A percentile compares a stretch with the other conserved stretches of the same genome.
These are phyloP conservation scores for Argynnis bischoffii DNA, from an alignment of 2,888 invertebrate species.

Conservation along the genomic window DNA sequence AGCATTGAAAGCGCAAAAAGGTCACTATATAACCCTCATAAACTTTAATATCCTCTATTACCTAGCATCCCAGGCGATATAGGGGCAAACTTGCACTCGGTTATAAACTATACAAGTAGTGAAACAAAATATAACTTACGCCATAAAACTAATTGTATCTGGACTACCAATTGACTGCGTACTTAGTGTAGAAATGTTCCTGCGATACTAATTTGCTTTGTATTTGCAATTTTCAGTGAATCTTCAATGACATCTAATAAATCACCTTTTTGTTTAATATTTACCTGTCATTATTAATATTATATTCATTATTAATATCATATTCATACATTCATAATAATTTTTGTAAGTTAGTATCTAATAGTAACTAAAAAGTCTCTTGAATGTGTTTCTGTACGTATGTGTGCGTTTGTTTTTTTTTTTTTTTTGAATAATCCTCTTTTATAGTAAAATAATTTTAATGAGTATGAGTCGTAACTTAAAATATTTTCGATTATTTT, in stretches of 20 bases:
- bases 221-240: background rate
- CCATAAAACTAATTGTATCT: slow-evolving; percentile 22
- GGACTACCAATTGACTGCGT: background rate
- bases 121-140: slow-evolving; percentile 9
- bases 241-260: too few species aligned
- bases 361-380: too few species aligned
- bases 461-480: too few species aligned
- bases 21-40: slow-evolving; percentile 14
- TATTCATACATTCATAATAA: too few species aligned
- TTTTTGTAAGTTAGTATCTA: too few species aligned
- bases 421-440: too few species aligned
- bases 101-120: slow-evolving; percentile 13
- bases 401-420: too few species aligned
- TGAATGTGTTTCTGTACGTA: too few species aligned
- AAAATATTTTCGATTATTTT: too few species aligned
- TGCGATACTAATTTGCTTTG: background rate
- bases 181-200: background rate
- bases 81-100: slow-evolving; percentile 15
- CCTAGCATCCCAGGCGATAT: slow-evolving; percentile 13
- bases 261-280: background rate
- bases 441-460: too few species aligned
- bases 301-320: too few species aligned
- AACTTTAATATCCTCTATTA: slow-evolving; percentile 12
- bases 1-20: slow-evolving; percentile 1
- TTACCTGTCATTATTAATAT: too few species aligned